Evolutionary conservation across 1,140 invertebrate species (phyloP), one percentile per base, ranked within the genome.

Genomic region (Zaprionus kolodkinae): DNA sequence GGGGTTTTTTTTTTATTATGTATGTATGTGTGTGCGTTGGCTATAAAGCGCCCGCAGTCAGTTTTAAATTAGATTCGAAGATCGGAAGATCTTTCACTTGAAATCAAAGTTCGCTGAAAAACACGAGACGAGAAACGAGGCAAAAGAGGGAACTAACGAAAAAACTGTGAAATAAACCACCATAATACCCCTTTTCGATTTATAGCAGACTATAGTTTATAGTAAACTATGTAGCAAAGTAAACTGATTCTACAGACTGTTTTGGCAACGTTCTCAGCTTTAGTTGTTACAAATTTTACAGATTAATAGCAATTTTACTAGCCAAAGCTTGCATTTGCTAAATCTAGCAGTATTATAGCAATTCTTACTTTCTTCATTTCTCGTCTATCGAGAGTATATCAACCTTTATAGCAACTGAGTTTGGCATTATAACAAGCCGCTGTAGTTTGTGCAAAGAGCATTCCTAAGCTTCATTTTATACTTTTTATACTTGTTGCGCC

Each of bases 31-130:
- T 59, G 35, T 15, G 15, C 27, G 17, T 59, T 27, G 5, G 13
- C 27, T 9, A 15, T 56, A 15, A 30, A 56, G n/a, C 5, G 45
- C 30, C 43, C 25, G 45, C 27, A 50, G 43, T n/a, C 9, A 40
- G 40, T 35, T 52, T 69, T 59, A 69, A 54, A 54, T 52, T 54
- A 36, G 45, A 52, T 60, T 56, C 38, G 11, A 40, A 64, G 50
- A 43, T 70, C 68, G 50, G 11, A 40, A 64, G 50, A 43, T 70
- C 68, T 63, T 70, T 63, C 12, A 63, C 52, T 55, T 64, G 62
- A 55, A 48, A 57, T 43, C 61, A 71, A 64, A 57, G 50, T 30
- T 64, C 56, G 11, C 11, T 33, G 7, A 9, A 27, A 56, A 27
- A 45, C 21, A 50, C 17, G 27, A 11, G 45, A 45, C 40, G 40